Evolutionary conservation across 2,113 vertebrate species (phyloP).

Genomic region (Poeciliopsis prolifica): DNA sequence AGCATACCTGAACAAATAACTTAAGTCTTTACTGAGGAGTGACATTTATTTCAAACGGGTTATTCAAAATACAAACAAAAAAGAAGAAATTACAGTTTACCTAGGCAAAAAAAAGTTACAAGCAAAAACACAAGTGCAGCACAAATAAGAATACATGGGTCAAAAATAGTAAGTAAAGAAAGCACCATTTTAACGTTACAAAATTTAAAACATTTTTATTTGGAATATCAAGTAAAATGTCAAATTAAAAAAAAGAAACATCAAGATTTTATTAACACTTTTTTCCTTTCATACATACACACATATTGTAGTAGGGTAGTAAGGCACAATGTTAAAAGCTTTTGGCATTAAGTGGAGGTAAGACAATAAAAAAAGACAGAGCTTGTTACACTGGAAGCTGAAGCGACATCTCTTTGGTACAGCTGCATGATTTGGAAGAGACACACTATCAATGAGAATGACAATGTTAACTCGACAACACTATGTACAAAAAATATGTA

Average conservation of each 20-base stretch:
- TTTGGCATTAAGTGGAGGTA: slow-evolving; percentile 26
- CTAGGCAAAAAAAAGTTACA: slow-evolving; percentile 67
- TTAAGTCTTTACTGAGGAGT: neutral
- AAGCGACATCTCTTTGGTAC: slow-evolving; percentile 84
- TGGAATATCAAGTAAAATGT: slow-evolving; percentile 71
- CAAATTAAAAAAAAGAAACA: slow-evolving; percentile 47
- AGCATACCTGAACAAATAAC: neutral
- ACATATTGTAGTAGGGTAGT: slow-evolving; percentile 30
- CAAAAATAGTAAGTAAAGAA: slow-evolving; percentile 68
- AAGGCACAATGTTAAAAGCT: slow-evolving; percentile 64
- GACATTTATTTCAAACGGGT: slow-evolving; percentile 52
- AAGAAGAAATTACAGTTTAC: slow-evolving; percentile 48
- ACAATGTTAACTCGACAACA: slow-evolving; percentile 89
- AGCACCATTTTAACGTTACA: slow-evolving; percentile 79
- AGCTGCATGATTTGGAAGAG: slow-evolving; percentile 80
- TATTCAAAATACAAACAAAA: slow-evolving; percentile 73
- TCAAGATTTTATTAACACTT: slow-evolving; percentile 54
- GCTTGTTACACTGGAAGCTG: slow-evolving; percentile 51
- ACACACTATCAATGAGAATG: slow-evolving; percentile 73
- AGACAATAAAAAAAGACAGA: slow-evolving; percentile 8
- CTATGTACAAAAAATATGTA: slow-evolving; percentile 97
- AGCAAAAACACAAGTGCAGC: slow-evolving; percentile 54
- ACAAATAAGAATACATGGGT: slow-evolving; percentile 69
- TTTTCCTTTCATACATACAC: slow-evolving; percentile 60
- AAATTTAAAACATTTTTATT: slow-evolving; percentile 63